Base-by-base conservation (phyloP, 1,140 invertebrate genomes). In the Zaprionus ghesquierei region DNA sequence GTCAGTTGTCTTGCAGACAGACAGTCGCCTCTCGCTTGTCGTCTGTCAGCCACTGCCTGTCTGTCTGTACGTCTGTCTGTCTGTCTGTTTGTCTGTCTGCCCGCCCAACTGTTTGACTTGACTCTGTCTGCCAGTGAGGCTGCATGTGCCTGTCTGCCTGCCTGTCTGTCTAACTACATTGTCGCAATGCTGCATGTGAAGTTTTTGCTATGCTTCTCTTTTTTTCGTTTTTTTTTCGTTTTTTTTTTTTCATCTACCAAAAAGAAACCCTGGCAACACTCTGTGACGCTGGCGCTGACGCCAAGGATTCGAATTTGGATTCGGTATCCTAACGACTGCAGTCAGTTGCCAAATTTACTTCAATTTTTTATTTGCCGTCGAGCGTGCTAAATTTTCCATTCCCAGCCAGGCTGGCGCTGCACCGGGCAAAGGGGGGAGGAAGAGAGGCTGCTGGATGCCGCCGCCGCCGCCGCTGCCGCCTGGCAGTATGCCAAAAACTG, bases 281-380 rank as follows among this genome's bases (percentile, higher is more conserved):
- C 29, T 73, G 63, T 9, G n/a, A n/a, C n/a, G n/a, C n/a, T n/a
- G n/a, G 4, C 56, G 77, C 81, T 80, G 74, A 66, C 75, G 77
- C 81, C 77, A 77, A 56, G 54, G 46, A 74, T 56, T 13, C 27
- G 29, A 38, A 46, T 77, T 50, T 50, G 56, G 65, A 76, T 62
- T 50, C 33, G 56, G 61, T 44, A 66, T 68, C 63, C 70, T 77
- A 78, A 78, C 75, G 68, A 78, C 79, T 79, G 58, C 75, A 87
- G 79, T 61, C 79, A 86, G 82, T 86, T 87, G 82, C 84, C 82
- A 87, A 87, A 87, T 89, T 87, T 87, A 87, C 84, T 87, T 87
- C 69, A 79, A 81, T 87, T 89, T 86, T 89, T 87, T 87, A 79
- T 79, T 89, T 89, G 79, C 51, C 68, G 79, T 87, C 82, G 65